Evolutionary conservation across 2,113 vertebrate species (phyloP).

Genomic region (Brienomyrus longianalis): DNA sequence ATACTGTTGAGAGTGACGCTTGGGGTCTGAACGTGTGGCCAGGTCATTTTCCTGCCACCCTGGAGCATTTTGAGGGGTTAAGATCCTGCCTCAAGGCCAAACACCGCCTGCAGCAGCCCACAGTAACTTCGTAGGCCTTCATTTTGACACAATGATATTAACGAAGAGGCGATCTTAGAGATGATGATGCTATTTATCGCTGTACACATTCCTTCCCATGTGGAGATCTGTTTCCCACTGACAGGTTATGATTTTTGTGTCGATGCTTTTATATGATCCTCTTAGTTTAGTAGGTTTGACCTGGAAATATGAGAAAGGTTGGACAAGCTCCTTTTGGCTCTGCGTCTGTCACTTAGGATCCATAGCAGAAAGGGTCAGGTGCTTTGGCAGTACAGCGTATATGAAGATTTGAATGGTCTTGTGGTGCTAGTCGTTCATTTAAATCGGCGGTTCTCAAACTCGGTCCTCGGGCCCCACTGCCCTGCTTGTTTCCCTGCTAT

Average conservation of each 20-base stretch:
- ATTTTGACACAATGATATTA: not conserved
- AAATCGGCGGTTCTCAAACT: no score
- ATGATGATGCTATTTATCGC: not conserved
- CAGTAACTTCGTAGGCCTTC: not conserved
- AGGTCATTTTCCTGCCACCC: not conserved
- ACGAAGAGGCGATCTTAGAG: no score
- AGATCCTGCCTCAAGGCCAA: not conserved
- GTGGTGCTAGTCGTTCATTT: not conserved
- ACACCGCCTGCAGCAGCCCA: not conserved
- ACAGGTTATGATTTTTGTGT: not conserved
- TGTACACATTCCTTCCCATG: not conserved
- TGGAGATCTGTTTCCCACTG: not conserved
- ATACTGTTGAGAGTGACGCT: not conserved
- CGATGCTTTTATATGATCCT: not conserved
- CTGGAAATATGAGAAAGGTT: not conserved
- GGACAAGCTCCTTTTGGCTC: not conserved
- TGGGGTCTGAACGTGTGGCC: not conserved
- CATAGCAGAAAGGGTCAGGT: not conserved
- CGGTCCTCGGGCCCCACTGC: no score
- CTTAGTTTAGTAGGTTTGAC: not conserved
- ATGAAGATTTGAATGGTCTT: not conserved
- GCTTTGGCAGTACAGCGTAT: not conserved
- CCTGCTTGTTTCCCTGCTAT: no score
- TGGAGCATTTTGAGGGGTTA: not conserved
- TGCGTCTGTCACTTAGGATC: not conserved